Percentiles rank a stretch among this genome's conserved stretches.
Conservation (phyloP, 2,113 vertebrate genomes). For the Podarcis muralis region DNA sequence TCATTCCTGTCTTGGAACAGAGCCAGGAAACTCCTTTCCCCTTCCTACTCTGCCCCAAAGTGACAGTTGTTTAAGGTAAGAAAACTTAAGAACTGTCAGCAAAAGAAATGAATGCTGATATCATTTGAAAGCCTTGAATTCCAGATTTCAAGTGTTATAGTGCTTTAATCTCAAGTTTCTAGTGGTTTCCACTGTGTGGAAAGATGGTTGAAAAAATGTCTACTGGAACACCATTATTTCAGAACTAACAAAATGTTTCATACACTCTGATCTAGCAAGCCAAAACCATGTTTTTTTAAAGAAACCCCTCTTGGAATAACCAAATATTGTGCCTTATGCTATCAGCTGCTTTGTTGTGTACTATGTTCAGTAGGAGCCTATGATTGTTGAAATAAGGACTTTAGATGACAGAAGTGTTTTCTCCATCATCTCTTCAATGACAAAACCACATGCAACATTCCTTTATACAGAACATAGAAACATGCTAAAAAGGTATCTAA, state of each 20-base stretch:
- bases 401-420: neutral
- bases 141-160: too few species aligned
- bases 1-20: too few species aligned
- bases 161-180: too few species aligned
- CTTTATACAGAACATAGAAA: neutral
- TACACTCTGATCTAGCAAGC: neutral
- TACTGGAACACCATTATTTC: neutral
- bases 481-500: too few species aligned
- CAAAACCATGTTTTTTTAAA: constrained; percentile 1
- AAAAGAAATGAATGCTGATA: too few species aligned
- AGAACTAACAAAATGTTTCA: neutral
- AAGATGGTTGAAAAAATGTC: too few species aligned
- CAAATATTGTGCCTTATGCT: neutral
- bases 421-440: neutral
- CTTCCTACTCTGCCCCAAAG: too few species aligned
- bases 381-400: neutral
- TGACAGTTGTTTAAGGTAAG: too few species aligned
- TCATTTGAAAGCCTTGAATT: too few species aligned
- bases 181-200: too few species aligned
- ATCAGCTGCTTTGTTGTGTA: neutral
- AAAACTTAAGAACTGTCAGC: too few species aligned
- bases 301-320: neutral
- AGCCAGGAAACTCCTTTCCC: too few species aligned
- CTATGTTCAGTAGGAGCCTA: neutral
- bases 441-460: neutral